Base-by-base conservation (phyloP, 2,888 invertebrate species). In the Silvanus unidentatus region DNA sequence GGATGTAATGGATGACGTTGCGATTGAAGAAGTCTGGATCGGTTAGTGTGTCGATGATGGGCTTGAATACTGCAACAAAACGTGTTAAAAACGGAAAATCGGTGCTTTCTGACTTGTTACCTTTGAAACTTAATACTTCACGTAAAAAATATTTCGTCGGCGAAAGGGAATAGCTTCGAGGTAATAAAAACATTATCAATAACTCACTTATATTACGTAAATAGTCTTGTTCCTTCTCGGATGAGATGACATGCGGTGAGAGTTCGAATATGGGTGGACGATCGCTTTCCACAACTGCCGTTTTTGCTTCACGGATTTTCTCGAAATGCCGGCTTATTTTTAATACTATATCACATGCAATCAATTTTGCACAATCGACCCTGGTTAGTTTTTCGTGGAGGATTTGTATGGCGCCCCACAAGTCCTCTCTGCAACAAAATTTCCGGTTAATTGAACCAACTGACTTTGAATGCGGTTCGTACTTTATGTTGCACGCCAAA, bases 1-100 rank as follows among this genome's bases (percentile, higher is more conserved):
- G 85, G 50, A 94, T 80, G 66, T 90, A 91, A 52, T 82, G 79
- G 44, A 92, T 78, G 48, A 94, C 81, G 69, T 89, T 88, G 66
- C 86, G 86, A 70, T 94, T 94, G 59, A 94, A 88, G 66, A 89
- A 92, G 73, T 93, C 92, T 4, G 94, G 92, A 65, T 93, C 89
- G 5, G 91, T 91, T 35, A 94, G 71, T 62, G 86, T 76, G 64
- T 93, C 86, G 59, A 94, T 84, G 46, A 86, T 80, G 42, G 90
- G 89, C 67, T 87, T 86, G 46, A 94, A 74, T 50, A 89, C 88
- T 88, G 46, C 16, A 42, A 37, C 3, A 22, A 22, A 22, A 22
- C 22, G 42, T 12, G 40, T 40, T 39, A 3, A 5, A 44, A 30
- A n/a, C n/a, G 9, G 39, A 48, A 43, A 13, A 12, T 30, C 13